Percentiles rank a stretch among this genome's conserved stretches.
Conservation (phyloP, 2,888 invertebrate genomes). For the Leucophora obtusa region DNA sequence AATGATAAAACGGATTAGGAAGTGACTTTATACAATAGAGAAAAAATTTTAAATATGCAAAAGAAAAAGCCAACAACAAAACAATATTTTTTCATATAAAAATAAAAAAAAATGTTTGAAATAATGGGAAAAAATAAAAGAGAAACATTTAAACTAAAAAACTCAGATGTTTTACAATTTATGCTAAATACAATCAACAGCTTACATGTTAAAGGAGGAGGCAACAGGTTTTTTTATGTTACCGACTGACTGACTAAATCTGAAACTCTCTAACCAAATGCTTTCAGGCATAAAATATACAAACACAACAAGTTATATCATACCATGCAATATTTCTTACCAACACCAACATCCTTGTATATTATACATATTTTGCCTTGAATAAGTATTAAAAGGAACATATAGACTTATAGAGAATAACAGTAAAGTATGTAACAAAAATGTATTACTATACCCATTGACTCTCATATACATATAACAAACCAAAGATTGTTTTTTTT, state of each 20-base stretch:
- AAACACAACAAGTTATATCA: neutral
- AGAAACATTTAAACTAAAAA: slow-evolving; percentile 5
- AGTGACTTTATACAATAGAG: slow-evolving; percentile 22
- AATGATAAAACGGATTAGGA: slow-evolving; percentile 43
- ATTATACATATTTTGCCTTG: neutral
- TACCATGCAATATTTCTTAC: neutral
- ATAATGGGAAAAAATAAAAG: neutral
- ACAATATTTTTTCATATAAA: neutral
- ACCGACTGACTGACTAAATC: neutral
- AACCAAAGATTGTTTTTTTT: no score
- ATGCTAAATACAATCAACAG: slow-evolving; percentile 51
- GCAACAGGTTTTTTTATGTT: slow-evolving; percentile 18
- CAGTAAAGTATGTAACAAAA: no score
- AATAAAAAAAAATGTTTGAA: neutral
- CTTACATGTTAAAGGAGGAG: slow-evolving; percentile 23
- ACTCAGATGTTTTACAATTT: slow-evolving; percentile 47
- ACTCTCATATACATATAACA: no score
- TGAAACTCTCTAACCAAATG: neutral
- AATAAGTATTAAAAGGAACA: neutral
- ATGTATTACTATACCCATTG: no score
- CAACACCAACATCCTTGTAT: neutral
- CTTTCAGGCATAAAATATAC: neutral
- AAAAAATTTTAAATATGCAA: neutral
- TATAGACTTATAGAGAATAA: no score
- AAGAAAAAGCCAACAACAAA: neutral